phyloP scores from a whole-genome alignment of 2,113 vertebrate species.

The Halcyon malimbica region DNA sequence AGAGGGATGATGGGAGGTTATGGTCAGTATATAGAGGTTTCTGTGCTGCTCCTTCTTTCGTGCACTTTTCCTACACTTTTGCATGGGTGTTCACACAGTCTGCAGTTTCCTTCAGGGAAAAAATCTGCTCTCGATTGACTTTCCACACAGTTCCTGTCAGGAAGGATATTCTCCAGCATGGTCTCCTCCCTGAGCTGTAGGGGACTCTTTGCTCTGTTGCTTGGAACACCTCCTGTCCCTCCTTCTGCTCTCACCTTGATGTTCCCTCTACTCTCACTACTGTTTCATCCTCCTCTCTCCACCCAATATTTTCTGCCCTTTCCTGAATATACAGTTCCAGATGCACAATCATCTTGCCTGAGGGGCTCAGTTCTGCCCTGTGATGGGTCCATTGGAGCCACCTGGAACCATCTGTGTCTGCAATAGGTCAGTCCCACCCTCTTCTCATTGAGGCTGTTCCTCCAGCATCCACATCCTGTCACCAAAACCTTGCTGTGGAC shows the following conservation, averaged over 20 bases:
- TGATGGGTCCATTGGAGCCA: rapidly evolving
- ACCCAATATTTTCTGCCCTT: background rate
- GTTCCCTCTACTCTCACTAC: background rate
- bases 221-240: background rate
- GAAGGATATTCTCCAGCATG: background rate
- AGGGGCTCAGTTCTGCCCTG: background rate
- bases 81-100: background rate
- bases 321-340: background rate
- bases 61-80: background rate
- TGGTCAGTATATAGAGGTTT: background rate
- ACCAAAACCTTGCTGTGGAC: background rate
- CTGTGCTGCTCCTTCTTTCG: background rate
- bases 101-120: background rate
- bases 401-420: background rate
- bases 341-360: rapidly evolving
- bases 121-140: background rate
- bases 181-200: rapidly evolving
- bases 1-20: background rate
- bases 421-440: background rate
- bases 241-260: background rate
- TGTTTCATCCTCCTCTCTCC: background rate
- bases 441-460: background rate
- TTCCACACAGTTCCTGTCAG: rapidly evolving
- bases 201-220: background rate
- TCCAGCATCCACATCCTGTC: background rate